Conservation (phyloP, 2,113 vertebrate genomes). For the Lophius piscatorius region DNA sequence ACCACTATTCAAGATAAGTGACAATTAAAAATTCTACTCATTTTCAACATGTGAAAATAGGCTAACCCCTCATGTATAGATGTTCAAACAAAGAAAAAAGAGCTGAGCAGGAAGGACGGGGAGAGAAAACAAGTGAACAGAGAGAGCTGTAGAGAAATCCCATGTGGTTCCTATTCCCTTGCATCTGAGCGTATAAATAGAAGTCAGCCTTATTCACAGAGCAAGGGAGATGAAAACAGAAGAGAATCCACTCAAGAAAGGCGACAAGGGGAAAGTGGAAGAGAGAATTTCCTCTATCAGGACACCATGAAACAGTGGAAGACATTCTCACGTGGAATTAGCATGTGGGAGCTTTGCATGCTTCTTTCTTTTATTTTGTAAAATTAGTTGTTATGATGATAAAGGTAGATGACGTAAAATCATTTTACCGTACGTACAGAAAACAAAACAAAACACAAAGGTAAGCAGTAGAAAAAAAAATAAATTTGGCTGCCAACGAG, state of each 20-base stretch:
- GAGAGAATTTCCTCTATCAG: constrained; percentile 55
- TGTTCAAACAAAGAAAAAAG: constrained; percentile 46
- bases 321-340: constrained; percentile 34
- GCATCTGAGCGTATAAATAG: constrained; percentile 79
- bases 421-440: background rate
- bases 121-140: constrained; percentile 38
- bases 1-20: constrained; percentile 15
- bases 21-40: constrained; percentile 6
- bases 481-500: too few species aligned
- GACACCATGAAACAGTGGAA: constrained; percentile 38
- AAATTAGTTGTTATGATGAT: background rate
- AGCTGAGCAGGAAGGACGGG: constrained; percentile 27
- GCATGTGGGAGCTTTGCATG: constrained; percentile 20
- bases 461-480: too few species aligned
- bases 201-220: constrained; percentile 73
- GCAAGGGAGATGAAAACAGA: constrained; percentile 61
- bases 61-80: constrained; percentile 46
- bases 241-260: constrained; percentile 52
- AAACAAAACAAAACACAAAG: background rate
- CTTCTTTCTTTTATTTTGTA: constrained; percentile 5
- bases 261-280: constrained; percentile 37
- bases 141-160: constrained; percentile 70
- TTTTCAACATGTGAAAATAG: constrained; percentile 53
- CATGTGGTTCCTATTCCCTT: constrained; percentile 70
- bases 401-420: background rate